A percentile compares a stretch with the other conserved stretches of the same genome.
phyloP scores from a whole-genome alignment of 2,113 vertebrate genomes.

The Guaruba guarouba region DNA sequence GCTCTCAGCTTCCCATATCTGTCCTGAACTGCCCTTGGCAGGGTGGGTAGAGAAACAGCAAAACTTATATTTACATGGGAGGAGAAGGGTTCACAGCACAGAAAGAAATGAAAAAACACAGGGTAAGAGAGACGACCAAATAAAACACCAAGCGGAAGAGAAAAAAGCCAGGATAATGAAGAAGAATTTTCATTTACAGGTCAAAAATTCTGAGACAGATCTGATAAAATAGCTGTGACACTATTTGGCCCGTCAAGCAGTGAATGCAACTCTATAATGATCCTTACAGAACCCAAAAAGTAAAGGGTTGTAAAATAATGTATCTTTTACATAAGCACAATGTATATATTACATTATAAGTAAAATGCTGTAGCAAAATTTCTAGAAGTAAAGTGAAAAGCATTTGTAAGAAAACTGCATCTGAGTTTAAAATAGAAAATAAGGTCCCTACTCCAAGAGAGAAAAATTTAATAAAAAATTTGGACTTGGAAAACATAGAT shows the following conservation, averaged over 20 bases:
- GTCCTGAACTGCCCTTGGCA: not conserved
- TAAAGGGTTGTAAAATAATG: not conserved
- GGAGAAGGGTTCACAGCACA: not conserved
- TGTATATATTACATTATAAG: not conserved
- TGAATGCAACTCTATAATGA: not conserved
- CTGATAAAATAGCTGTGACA: not conserved
- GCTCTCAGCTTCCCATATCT: not conserved
- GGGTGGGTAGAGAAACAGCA: accelerated
- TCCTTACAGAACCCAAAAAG: not conserved
- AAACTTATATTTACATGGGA: not conserved
- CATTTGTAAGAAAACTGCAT: not conserved
- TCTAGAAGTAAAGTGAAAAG: not conserved
- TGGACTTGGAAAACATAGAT: not conserved
- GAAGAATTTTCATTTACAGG: not conserved
- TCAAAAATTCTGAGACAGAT: not conserved
- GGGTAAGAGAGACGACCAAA: not conserved
- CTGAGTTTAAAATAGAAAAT: not conserved
- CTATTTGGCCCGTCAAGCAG: not conserved
- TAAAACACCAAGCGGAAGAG: not conserved
- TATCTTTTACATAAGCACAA: not conserved
- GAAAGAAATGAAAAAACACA: not conserved
- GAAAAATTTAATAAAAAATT: not conserved
- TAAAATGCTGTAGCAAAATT: not conserved
- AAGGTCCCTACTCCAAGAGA: not conserved
- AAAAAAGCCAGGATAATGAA: not conserved